Evolutionary conservation across 2,888 invertebrate species (phyloP).

Genomic region (Acronicta alni): DNA sequence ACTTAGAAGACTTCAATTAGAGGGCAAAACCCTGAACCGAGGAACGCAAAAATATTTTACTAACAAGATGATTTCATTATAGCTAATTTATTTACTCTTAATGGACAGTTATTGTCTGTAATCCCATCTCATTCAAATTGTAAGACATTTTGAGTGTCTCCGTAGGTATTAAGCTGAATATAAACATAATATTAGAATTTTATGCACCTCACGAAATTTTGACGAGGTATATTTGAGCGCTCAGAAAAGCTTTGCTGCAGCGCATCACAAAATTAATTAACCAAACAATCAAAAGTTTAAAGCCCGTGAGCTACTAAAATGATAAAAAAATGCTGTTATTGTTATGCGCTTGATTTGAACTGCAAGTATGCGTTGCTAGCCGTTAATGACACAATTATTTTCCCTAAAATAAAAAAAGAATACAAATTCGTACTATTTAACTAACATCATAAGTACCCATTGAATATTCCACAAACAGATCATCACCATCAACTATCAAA

Average conservation of each 20-base stretch:
- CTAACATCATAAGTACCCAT: neutral
- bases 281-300: no score
- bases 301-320: slow-evolving; percentile 20
- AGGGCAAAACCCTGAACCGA: slow-evolving; percentile 27
- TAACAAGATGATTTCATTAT: slow-evolving; percentile 30
- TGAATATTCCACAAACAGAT: slow-evolving; percentile 4
- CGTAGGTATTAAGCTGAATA: slow-evolving; percentile 15
- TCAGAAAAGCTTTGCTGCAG: slow-evolving; percentile 17
- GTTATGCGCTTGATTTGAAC: no score
- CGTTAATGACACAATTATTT: neutral
- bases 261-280: slow-evolving; percentile 28
- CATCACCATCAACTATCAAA: slow-evolving; percentile 42
- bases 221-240: slow-evolving; percentile 5
- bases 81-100: slow-evolving; percentile 35
- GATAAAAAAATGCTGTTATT: no score
- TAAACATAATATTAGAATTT: slow-evolving; percentile 20
- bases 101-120: slow-evolving; percentile 10
- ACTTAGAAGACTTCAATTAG: slow-evolving; percentile 50
- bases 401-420: neutral
- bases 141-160: slow-evolving; percentile 1
- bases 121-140: slow-evolving; percentile 7
- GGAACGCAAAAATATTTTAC: slow-evolving; percentile 24
- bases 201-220: slow-evolving; percentile 20
- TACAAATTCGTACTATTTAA: neutral
- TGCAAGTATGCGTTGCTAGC: no score